Evolutionary conservation across 1,140 invertebrate species (phyloP), one percentile per base, ranked within the genome.

Genomic region (Plectrocnemia conspersa): DNA sequence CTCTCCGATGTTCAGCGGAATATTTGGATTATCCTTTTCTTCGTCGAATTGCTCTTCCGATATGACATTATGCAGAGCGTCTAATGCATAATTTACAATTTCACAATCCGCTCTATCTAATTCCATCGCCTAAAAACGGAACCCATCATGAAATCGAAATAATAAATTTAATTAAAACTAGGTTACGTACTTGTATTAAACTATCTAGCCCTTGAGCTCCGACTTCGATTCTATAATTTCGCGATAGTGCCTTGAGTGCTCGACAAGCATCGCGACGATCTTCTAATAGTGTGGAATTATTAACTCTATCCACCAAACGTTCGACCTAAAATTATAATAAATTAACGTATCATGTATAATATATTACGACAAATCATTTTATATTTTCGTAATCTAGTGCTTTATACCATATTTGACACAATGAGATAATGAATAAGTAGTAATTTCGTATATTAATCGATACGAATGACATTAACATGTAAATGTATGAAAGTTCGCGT

Each of bases 191-290:
- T 77, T 86, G 83, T 62, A 83, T 80, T 6, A 99, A 71, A 4
- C 87, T 81, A 63, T 92, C 86, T 89, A 99, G 93, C 18, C 89
- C 93, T 66, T 92, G 89, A 7, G 93, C 93, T 15, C 95, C 96
- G 41, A 99, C 96, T 75, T 98, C 92, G 2, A 98, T 77, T 6
- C 96, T 79, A 68, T 93, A 94, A 67, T 93, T 96, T 65, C 86
- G 84, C 0, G 96, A 97, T 45, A 99, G 74, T 1, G 94, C 89
- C 75, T 94, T 94, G 1, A 99, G 79, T 0, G 92, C 94, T 62
- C 94, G 79, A 64, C 97, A 95, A 2, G 96, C 95, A 87, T 98
- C 94, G 67, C 96, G 73, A 47, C 96, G 77, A 67, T 99, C 97
- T 70, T 97, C 92, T 11, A 98, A 71, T 33, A 98, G 71, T 4